A percentile compares a stretch with the other conserved stretches of the same genome.
Evolutionary conservation across 1,140 invertebrate genomes (phyloP).

Genomic region (Cotesia glomerata): DNA sequence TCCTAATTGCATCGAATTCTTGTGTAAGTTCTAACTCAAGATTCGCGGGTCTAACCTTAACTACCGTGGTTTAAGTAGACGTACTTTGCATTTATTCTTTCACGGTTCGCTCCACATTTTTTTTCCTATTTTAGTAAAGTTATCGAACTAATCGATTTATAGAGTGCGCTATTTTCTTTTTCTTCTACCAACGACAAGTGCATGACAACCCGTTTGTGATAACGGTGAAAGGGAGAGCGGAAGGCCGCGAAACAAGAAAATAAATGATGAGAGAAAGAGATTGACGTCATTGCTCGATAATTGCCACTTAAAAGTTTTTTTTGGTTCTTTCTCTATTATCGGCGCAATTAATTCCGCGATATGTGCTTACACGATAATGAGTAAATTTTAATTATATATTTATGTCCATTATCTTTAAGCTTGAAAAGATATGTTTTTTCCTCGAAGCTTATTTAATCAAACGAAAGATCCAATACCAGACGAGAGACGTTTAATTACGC

Average conservation of each 20-base stretch:
- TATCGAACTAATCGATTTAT: conserved; percentile 2
- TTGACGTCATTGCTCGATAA: conserved; percentile 28
- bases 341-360: conserved; percentile 6
- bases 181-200: neutral
- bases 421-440: too few species aligned
- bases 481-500: too few species aligned
- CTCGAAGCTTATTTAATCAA: too few species aligned
- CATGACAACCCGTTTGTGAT: neutral
- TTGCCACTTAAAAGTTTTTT: conserved; percentile 22
- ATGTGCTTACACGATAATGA: neutral
- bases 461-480: too few species aligned
- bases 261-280: neutral
- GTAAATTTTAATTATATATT: neutral
- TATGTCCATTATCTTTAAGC: too few species aligned
- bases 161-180: neutral
- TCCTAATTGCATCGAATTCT: conserved; percentile 37
- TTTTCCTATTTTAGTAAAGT: neutral
- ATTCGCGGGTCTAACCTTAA: conserved; percentile 4
- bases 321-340: neutral
- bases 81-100: neutral
- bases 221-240: conserved; percentile 9
- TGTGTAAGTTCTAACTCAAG: conserved; percentile 9
- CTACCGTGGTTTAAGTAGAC: neutral
- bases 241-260: neutral
- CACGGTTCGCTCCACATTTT: neutral